Evolutionary conservation across 2,113 vertebrate genomes (phyloP).

Genomic region (Platichthys flesus): DNA sequence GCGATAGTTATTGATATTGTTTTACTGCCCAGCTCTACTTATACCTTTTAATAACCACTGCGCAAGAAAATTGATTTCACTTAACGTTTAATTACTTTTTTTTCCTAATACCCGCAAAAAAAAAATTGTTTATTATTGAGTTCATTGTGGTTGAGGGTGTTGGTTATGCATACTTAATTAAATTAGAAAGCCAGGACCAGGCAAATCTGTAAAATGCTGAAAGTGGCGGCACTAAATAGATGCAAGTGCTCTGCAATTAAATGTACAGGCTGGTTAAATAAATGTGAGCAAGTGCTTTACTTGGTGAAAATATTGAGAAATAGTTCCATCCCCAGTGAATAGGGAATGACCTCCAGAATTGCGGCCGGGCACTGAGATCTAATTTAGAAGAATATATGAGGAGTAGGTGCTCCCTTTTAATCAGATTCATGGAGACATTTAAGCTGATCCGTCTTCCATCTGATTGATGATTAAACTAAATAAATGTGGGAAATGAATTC

Average conservation of each 20-base stretch:
- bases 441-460: slow-evolving; percentile 42
- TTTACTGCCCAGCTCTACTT: too few species aligned
- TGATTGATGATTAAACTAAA: slow-evolving; percentile 52
- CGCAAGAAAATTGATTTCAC: too few species aligned
- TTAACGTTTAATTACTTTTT: too few species aligned
- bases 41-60: too few species aligned
- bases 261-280: background rate
- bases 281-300: slow-evolving; percentile 9
- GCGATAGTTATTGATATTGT: too few species aligned
- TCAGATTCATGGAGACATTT: slow-evolving; percentile 9
- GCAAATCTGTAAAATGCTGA: background rate
- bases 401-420: background rate
- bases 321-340: background rate
- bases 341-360: slow-evolving; percentile 39
- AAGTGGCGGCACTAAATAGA: slow-evolving; percentile 2
- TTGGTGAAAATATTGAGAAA: slow-evolving; percentile 18
- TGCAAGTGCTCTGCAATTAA: background rate
- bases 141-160: slow-evolving; percentile 25
- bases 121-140: background rate
- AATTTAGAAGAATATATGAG: slow-evolving; percentile 47
- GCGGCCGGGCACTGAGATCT: slow-evolving; percentile 17
- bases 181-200: slow-evolving; percentile 8
- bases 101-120: too few species aligned
- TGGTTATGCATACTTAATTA: slow-evolving; percentile 25
- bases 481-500: slow-evolving; percentile 42